phyloP scores from a whole-genome alignment of 2,797 vertebrate species.

The Rhynchotus rufescens region DNA sequence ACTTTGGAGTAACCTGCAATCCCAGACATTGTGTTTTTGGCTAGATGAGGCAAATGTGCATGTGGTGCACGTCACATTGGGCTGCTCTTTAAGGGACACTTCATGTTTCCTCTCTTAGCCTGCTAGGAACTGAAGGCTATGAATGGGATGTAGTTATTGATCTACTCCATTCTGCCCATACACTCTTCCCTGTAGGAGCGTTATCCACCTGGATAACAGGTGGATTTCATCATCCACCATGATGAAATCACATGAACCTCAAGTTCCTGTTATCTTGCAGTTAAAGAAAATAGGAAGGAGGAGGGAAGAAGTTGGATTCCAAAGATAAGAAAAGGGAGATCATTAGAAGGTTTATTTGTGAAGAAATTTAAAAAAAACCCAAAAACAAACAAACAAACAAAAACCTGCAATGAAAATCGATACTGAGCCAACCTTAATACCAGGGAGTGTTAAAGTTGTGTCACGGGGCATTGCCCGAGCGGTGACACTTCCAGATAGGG shows the following conservation, averaged over 20 bases:
- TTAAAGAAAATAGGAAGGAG: neutral
- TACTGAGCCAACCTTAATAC: neutral
- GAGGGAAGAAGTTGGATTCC: neutral
- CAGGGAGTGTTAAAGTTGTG: neutral
- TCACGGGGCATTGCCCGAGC: neutral
- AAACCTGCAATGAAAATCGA: neutral
- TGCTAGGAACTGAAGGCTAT: accelerated
- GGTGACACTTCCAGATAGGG: neutral
- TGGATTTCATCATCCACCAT: no score
- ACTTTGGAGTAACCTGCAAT: neutral
- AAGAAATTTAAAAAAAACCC: neutral
- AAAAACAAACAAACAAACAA: no score
- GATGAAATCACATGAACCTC: neutral
- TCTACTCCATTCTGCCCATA: neutral
- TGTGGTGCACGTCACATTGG: neutral
- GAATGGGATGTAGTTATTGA: neutral
- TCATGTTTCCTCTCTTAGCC: neutral
- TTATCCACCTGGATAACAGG: neutral
- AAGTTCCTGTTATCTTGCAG: neutral
- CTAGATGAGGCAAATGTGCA: neutral
- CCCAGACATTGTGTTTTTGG: neutral
- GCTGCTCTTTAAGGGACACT: neutral
- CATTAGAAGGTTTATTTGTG: neutral
- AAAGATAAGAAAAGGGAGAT: neutral
- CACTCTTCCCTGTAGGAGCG: accelerated